A percentile compares a stretch with the other conserved stretches of the same genome.
phyloP scores from a whole-genome alignment of 2,113 vertebrate genomes.

The Antigone vipio region DNA sequence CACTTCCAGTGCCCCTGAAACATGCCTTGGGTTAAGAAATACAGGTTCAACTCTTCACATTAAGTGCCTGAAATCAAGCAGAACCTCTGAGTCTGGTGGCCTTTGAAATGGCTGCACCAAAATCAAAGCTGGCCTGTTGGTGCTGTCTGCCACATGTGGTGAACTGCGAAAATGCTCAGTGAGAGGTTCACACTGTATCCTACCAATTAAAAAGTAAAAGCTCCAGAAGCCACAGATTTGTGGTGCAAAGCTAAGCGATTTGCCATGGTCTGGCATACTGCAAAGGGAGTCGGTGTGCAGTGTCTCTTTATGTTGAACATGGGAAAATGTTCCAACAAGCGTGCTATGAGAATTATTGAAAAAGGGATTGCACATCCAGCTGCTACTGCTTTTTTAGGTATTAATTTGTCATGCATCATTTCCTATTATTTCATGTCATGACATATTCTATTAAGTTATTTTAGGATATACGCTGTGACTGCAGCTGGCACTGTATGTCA shows the following conservation, averaged over 20 bases:
- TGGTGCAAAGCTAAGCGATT: not conserved
- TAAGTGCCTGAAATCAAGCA: not conserved
- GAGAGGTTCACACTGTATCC: not conserved
- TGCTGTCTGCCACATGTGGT: not conserved
- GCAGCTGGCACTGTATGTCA: not conserved
- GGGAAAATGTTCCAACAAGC: not conserved
- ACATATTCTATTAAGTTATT: constrained; percentile 36
- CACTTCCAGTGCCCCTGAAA: not conserved
- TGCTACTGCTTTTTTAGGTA: constrained; percentile 15
- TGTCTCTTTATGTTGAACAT: not conserved
- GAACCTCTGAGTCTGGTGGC: not conserved
- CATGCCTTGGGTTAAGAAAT: not conserved
- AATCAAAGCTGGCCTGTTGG: rapidly evolving
- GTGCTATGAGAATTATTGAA: not conserved
- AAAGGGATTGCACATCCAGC: not conserved
- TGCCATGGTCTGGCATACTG: not conserved
- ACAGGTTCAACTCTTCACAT: not conserved
- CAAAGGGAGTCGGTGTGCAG: not conserved
- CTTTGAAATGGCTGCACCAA: not conserved
- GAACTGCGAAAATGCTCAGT: not conserved
- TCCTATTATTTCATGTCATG: constrained; percentile 49
- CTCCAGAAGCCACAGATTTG: not conserved
- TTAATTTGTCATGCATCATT: constrained; percentile 44
- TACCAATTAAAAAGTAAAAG: not conserved
- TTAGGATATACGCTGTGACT: constrained; percentile 13